Conservation (phyloP, 2,888 invertebrate species). For the Nomada ferruginata region DNA sequence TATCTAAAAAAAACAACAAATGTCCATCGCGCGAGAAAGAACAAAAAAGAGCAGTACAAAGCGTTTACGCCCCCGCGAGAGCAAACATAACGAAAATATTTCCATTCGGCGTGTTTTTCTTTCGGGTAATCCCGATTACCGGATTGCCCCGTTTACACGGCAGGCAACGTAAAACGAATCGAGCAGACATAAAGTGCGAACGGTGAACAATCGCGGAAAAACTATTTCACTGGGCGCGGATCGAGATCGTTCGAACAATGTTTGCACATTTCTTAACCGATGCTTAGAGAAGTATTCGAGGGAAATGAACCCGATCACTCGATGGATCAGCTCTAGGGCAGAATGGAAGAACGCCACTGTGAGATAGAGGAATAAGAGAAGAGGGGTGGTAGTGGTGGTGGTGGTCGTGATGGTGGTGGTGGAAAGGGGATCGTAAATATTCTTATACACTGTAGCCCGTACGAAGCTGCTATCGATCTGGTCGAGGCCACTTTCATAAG, state of each 20-base stretch:
- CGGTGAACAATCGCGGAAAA: slow-evolving; percentile 37
- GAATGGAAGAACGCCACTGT: slow-evolving; percentile 27
- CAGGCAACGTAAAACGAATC: not conserved
- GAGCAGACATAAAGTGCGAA: not conserved
- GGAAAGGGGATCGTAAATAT: slow-evolving; percentile 60
- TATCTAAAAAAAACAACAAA: not conserved
- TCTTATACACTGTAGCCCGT: slow-evolving; percentile 59
- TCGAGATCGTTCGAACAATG: slow-evolving; percentile 21
- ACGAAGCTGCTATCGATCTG: slow-evolving; percentile 66
- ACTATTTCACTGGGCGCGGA: slow-evolving; percentile 25
- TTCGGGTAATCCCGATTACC: slow-evolving; percentile 1
- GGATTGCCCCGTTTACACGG: slow-evolving; percentile 12
- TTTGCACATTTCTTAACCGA: slow-evolving; percentile 48
- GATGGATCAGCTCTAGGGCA: slow-evolving; percentile 48
- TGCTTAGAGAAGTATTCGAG: slow-evolving; percentile 45
- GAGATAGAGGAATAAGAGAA: not conserved
- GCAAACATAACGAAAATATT: not conserved
- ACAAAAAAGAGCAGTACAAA: not conserved
- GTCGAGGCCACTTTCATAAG: slow-evolving; percentile 56
- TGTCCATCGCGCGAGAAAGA: not conserved
- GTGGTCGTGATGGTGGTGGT: not conserved
- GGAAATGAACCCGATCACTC: slow-evolving; percentile 52
- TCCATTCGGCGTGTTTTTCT: not conserved
- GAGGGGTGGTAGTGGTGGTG: not conserved
- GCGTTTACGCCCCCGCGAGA: not conserved